Evolutionary conservation across 2,888 invertebrate genomes (phyloP), one percentile per base, ranked within the genome.

Genomic region (Agrilus biguttatus): DNA sequence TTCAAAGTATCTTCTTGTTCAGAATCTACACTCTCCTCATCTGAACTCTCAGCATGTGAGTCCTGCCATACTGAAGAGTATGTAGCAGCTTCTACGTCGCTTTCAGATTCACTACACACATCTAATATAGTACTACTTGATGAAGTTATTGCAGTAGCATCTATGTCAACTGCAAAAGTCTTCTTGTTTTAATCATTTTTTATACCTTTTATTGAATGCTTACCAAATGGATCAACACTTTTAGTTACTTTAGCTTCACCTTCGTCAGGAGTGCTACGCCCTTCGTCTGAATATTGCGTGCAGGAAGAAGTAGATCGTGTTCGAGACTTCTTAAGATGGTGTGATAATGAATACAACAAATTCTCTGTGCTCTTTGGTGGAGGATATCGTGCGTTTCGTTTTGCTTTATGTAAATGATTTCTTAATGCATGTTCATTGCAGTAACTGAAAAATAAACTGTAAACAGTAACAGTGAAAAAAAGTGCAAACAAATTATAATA

Each of bases 11-110:
- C 85, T 54, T 83, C 84, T 51, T 80, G 75, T 47, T 83, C 78
- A 36, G 81, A 82, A 60, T 84, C 83, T 12, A 81, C 73, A 59
- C 83, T 83, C 59, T 86, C 86, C 54, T 80, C 77, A 59, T 86
- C 85, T 10, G 83, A 83, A 53, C 77, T 77, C 51, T 77, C 77
- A 46, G 78, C 77, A 47, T 78, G 78, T 37, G 71, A 67, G 49
- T 78, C 78, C 47, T 72, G 70, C 67, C 80, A 75, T 0, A 79
- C 76, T 46, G 76, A 75, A 35, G 70, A 74, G 35, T 75, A 66
- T n/a, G 72, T 71, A 1, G 77, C 69, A 1, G 75, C 66, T 54
- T 84, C 84, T 1, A 75, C 72, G 54, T 83, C 83, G 46, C 82
- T 83, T 51, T 85, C 85, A 8, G 81, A 81, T 23, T 80, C 80